Evolutionary conservation across 2,113 vertebrate species (phyloP).

Genomic region (Phylloscopus whistleri): DNA sequence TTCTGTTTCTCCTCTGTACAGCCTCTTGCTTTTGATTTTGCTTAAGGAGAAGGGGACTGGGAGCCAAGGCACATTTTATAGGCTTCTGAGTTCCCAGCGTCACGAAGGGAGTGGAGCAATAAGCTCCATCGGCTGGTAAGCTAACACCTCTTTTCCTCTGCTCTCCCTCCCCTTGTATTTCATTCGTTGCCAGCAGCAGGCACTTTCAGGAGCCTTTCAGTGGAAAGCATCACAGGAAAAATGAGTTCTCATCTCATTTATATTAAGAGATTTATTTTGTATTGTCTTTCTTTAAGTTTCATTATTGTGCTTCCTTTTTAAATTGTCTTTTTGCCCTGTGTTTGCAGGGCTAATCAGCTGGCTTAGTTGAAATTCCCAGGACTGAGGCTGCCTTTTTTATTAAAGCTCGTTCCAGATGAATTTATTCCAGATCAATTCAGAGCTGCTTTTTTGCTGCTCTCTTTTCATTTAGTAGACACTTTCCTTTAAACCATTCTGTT

Average conservation of each 20-base stretch:
- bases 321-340: not conserved
- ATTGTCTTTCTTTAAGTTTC: not conserved
- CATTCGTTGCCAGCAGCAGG: constrained; percentile 18
- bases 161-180: constrained; percentile 20
- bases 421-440: not conserved
- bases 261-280: not conserved
- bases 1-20: not conserved
- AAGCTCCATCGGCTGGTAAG: not conserved
- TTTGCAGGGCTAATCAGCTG: constrained; percentile 15
- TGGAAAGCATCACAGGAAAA: not conserved
- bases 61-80: constrained; percentile 50
- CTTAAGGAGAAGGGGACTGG: not conserved
- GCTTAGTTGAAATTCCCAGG: not conserved
- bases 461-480: not conserved
- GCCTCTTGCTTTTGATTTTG: not conserved
- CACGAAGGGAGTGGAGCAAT: not conserved
- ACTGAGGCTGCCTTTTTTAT: not conserved
- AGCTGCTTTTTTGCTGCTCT: not conserved
- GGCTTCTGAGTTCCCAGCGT: constrained; percentile 13
- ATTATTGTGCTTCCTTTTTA: not conserved
- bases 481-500: not conserved
- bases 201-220: constrained; percentile 19
- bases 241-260: not conserved
- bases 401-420: not conserved
- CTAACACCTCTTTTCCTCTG: not conserved